These are phyloP conservation scores for Galaxias olidus DNA, from an alignment of 2,797 vertebrate genomes.

Conservation along the genomic window DNA sequence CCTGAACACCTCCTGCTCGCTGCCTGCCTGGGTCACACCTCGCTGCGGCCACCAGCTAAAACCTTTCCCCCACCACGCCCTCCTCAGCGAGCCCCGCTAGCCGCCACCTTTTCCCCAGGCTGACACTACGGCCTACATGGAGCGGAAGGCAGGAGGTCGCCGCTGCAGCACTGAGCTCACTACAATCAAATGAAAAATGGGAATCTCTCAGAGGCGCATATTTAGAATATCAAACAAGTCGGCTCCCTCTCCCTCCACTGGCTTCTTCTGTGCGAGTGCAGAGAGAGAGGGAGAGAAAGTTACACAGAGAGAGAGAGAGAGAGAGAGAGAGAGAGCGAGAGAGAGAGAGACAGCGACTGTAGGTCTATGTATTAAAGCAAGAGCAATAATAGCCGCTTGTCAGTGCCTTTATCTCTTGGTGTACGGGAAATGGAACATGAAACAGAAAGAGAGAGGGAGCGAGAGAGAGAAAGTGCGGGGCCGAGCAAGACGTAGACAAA, in stretches of 20 bases:
- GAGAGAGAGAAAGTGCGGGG: no score
- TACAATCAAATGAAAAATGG: conserved; percentile 6
- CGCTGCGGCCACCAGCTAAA: conserved; percentile 48
- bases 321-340: conserved; percentile 35
- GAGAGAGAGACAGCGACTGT: conserved; percentile 45
- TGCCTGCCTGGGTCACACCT: conserved; percentile 54
- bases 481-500: background rate
- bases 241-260: conserved; percentile 59
- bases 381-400: no score
- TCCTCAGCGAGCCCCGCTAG: no score
- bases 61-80: conserved; percentile 38
- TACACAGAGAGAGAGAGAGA: conserved; percentile 49
- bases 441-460: no score
- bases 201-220: conserved; percentile 62
- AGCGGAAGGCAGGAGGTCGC: no score
- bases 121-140: no score
- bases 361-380: conserved; percentile 16
- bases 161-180: no score
- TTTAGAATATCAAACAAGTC: conserved; percentile 84
- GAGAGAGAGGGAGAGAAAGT: conserved; percentile 11
- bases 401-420: no score
- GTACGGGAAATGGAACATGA: no score
- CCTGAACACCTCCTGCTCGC: conserved; percentile 36
- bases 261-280: conserved; percentile 47
- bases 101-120: no score